phyloP scores from a whole-genome alignment of 2,888 invertebrate genomes.

The Pelosia muscerda region DNA sequence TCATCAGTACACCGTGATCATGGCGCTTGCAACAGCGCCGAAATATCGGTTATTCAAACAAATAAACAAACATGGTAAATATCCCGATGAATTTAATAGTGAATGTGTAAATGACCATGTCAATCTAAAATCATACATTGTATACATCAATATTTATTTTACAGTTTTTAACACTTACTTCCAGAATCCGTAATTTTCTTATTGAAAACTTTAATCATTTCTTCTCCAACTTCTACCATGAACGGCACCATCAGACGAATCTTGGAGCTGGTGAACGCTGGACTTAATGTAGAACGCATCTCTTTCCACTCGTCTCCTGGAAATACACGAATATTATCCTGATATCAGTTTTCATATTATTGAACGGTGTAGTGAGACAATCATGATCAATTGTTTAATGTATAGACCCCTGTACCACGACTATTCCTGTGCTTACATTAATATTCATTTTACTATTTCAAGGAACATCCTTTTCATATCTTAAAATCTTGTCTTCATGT shows the following conservation, averaged over 20 bases:
- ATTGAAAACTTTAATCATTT: conserved; percentile 61
- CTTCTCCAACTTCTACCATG: conserved; percentile 70
- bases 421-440: too few relatives aligned
- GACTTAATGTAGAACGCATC: conserved; percentile 74
- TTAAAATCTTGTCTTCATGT: neutral
- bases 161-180: conserved; percentile 29
- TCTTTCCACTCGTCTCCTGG: conserved; percentile 64
- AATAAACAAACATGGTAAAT: too few relatives aligned
- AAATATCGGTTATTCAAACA: too few relatives aligned
- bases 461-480: too few relatives aligned
- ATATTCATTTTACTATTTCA: neutral
- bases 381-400: too few relatives aligned
- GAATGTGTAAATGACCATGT: too few relatives aligned
- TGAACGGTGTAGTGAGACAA: neutral
- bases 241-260: conserved; percentile 74
- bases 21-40: too few relatives aligned
- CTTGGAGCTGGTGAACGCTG: conserved; percentile 82
- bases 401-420: too few relatives aligned
- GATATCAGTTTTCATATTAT: neutral
- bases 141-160: too few relatives aligned
- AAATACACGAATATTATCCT: neutral
- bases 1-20: too few relatives aligned
- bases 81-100: too few relatives aligned
- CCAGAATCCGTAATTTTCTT: conserved; percentile 55
- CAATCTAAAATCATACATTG: too few relatives aligned